These are phyloP conservation scores for Penaeus vannamei DNA, from an alignment of 1,140 invertebrate genomes.

Conservation along the genomic window DNA sequence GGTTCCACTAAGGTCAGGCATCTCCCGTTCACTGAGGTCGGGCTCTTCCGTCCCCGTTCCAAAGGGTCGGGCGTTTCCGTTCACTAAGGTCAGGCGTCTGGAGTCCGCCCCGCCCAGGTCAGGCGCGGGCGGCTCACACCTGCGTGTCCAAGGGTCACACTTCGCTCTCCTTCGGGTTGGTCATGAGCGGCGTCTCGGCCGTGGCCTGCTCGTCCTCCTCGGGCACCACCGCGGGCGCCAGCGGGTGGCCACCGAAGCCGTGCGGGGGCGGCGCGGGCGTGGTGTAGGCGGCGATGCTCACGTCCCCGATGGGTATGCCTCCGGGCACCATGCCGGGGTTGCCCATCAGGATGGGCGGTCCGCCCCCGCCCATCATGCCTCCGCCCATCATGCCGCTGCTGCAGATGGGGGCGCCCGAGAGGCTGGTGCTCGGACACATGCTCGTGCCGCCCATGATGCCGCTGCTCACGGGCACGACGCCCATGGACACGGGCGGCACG, in stretches of 20 bases:
- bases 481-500: not conserved
- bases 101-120: too few species aligned
- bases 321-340: conserved; percentile 4
- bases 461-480: conserved; percentile 33
- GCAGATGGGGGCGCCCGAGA: conserved; percentile 31
- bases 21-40: too few species aligned
- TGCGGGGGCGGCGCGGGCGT: conserved; percentile 40
- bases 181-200: conserved; percentile 54
- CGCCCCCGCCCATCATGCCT: not conserved
- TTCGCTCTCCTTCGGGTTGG: conserved; percentile 53
- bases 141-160: conserved; percentile 43
- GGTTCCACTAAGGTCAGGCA: too few species aligned
- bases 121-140: not conserved
- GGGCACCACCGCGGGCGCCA: conserved; percentile 39
- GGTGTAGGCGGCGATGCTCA: conserved; percentile 11
- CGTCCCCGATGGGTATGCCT: conserved; percentile 4
- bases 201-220: conserved; percentile 53
- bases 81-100: too few species aligned
- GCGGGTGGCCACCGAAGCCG: conserved; percentile 39
- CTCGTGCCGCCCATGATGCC: conserved; percentile 35
- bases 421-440: conserved; percentile 34
- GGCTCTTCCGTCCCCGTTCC: too few species aligned
- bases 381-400: conserved; percentile 40
- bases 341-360: not conserved
- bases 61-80: too few species aligned